Evolutionary conservation across 2,797 vertebrate genomes (phyloP), one percentile per base, ranked within the genome.

Genomic region (Spea hammondii): DNA sequence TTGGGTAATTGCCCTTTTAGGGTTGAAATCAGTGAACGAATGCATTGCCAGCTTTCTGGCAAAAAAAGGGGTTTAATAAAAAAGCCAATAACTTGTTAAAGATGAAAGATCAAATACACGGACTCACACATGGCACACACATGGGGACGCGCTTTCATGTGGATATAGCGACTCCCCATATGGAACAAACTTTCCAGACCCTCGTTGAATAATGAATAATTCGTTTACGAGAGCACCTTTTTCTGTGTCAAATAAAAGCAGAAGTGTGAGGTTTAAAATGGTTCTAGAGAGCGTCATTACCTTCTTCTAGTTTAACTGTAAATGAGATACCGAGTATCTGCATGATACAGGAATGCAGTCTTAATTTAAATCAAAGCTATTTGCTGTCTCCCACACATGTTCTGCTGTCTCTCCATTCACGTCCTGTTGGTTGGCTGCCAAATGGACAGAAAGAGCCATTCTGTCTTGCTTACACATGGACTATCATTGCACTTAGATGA

Each of bases 341-440:
- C 90, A 79, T 84, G 82, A 84, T 6, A 62, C 84, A 86, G 84
- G 84, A 64, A 79, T 64, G 82, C 10, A 82, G 83, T 69, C 47
- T 84, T 77, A 44, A 82, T 68, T 59, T 87, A 83, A 72, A 83
- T 88, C 86, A 70, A 83, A 86, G 83, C 83, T 69, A 83, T 85
- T 83, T 76, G 66, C 74, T 83, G 79, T 64, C 85, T 76, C 80
- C 73, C 83, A 13, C 7, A 8, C 8, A 71, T 83, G 51, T 83
- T 84, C 17, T 84, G 76, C 77, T 82, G 83, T 82, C 82, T 84
- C 79, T 55, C 67, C 64, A 82, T 78, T 86, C 86, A 89, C 82
- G 85, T 83, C 82, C 84, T 82, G 68, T 84, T 88, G 86, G 86
- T 12, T 78, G 77, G 0, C 6, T 86, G 87, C 86, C 88, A 89